A percentile compares a stretch with the other conserved stretches of the same genome.
Conservation (phyloP, 2,888 invertebrate genomes). For the Meandrusa payeni region DNA sequence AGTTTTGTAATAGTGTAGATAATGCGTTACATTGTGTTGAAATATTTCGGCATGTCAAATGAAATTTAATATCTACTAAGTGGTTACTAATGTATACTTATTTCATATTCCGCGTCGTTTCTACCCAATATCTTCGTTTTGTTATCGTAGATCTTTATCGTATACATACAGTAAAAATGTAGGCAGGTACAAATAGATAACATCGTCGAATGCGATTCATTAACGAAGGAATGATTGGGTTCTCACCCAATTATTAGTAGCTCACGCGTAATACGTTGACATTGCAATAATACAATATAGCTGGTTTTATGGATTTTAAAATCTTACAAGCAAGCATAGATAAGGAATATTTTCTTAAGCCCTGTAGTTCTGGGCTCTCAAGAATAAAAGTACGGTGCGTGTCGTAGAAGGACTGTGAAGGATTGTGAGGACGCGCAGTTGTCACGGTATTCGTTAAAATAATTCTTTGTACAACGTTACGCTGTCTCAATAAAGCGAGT, state of each 20-base stretch:
- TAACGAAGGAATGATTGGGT: slow-evolving; percentile 3
- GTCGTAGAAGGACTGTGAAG: too few species aligned
- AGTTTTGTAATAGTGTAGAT: slow-evolving; percentile 3
- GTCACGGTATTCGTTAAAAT: too few species aligned
- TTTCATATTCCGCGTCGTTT: slow-evolving; percentile 20
- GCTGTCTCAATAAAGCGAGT: too few species aligned
- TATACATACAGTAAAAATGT: background rate
- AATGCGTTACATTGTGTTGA: slow-evolving; percentile 10
- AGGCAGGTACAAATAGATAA: slow-evolving; percentile 11
- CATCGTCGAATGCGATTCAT: slow-evolving; percentile 9
- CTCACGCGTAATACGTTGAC: slow-evolving; percentile 2
- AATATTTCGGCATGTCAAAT: slow-evolving; percentile 23
- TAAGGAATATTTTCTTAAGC: too few species aligned
- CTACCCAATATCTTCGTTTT: slow-evolving; percentile 11
- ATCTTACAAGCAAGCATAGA: too few species aligned
- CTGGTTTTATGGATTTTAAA: too few species aligned
- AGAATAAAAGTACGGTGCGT: too few species aligned
- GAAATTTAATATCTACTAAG: slow-evolving; percentile 22
- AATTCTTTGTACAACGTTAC: too few species aligned
- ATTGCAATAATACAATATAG: too few species aligned
- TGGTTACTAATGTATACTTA: slow-evolving; percentile 21
- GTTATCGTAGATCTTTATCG: slow-evolving; percentile 21
- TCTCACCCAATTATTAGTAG: slow-evolving; percentile 13
- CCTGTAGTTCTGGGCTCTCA: too few species aligned
- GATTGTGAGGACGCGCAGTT: too few species aligned